Evolutionary conservation across 2,888 invertebrate species (phyloP), one percentile per base, ranked within the genome.

Genomic region (Zygogramma bicolorata): DNA sequence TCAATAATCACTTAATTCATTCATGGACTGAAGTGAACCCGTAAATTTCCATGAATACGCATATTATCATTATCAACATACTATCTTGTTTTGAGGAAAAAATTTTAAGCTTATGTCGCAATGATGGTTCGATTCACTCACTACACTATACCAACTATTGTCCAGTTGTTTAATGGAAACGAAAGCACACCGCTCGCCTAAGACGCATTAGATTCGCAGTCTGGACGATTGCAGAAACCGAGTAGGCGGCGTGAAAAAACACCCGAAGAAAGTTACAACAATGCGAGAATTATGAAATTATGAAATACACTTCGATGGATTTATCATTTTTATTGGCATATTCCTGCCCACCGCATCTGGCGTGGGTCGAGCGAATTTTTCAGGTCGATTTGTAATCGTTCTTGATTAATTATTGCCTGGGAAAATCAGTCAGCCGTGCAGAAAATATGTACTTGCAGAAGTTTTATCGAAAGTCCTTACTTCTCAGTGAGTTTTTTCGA

Each of bases 271-370:
- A 84, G 82, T 82, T 81, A 77, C 81, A 83, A 83, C 81, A 82
- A 83, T 81, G 77, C 81, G 79, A 82, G 81, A 81, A 82, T 81
- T 81, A 81, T 81, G 81, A 81, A 84, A 81, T 83, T 82, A 83
- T 81, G 82, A 82, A 84, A 82, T 80, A 81, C 81, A 82, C 81
- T 79, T 76, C 81, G 80, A 80, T 77, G 77, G 80, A 79, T 81
- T 78, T 77, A 78, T 79, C 68, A 78, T 81, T 79, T 81, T 79
- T 80, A 75, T 73, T 74, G 71, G 70, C 74, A 74, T 76, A 61
- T 66, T 70, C 68, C 79, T 70, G 71, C 77, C 80, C 76, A 78
- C 77, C 67, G 69, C 65, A 65, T 67, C 67, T 74, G 57, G 74
- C 74, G 79, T 80, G 76, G 79, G 80, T 67, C 31, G 78, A 74